phyloP scores from a whole-genome alignment of 2,113 vertebrate genomes.

The Axis porcinus region DNA sequence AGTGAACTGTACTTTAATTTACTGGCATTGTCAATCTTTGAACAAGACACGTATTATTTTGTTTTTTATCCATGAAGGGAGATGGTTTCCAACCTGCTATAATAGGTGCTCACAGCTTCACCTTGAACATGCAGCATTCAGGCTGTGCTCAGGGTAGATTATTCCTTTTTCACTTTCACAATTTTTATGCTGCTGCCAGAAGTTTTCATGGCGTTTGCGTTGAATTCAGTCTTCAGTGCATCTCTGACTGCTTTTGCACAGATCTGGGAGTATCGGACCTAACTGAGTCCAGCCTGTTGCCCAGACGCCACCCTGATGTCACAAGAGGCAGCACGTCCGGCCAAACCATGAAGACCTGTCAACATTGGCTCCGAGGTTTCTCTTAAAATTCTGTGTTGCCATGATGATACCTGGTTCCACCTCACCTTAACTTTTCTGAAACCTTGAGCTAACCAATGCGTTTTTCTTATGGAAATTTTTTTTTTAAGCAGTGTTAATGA shows the following conservation, averaged over 20 bases:
- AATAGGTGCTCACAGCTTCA: too few species aligned
- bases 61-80: too few species aligned
- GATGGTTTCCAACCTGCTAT: too few species aligned
- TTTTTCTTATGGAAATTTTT: neutral
- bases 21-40: too few species aligned
- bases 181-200: constrained; percentile 85
- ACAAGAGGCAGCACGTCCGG: too few species aligned
- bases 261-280: constrained; percentile 94
- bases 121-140: too few species aligned
- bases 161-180: constrained; percentile 85
- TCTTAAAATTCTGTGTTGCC: neutral
- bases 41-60: too few species aligned
- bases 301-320: too few species aligned
- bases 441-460: neutral
- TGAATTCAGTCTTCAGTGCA: constrained; percentile 90
- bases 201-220: constrained; percentile 82
- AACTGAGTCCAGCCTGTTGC: constrained; percentile 75
- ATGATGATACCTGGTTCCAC: neutral
- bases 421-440: neutral
- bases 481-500: neutral
- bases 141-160: neutral
- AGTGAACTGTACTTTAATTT: too few species aligned
- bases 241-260: constrained; percentile 90
- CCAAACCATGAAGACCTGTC: too few species aligned
- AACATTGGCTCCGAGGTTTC: neutral